These are phyloP conservation scores for Trissolcus japonicus DNA, from an alignment of 2,888 invertebrate genomes.

Conservation along the genomic window DNA sequence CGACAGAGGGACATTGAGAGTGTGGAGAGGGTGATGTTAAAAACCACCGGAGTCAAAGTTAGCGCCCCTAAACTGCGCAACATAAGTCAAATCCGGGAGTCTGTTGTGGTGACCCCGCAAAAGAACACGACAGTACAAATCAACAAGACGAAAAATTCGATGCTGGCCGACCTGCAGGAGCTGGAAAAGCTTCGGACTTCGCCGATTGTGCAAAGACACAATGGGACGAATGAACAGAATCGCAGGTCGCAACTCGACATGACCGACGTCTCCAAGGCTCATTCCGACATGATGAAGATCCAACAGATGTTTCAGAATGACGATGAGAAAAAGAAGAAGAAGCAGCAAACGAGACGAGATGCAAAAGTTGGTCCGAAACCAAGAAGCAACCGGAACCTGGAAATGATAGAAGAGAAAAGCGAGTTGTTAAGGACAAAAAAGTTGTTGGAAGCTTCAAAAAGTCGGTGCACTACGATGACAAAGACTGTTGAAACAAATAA, in stretches of 20 bases:
- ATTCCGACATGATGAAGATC: conserved; percentile 68
- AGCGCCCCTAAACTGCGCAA: conserved; percentile 67
- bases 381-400: conserved; percentile 20
- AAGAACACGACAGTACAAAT: conserved; percentile 26
- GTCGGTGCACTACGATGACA: conserved; percentile 7
- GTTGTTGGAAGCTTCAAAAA: conserved; percentile 63
- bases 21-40: conserved; percentile 65
- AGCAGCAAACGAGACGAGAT: conserved; percentile 23
- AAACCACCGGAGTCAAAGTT: conserved; percentile 65
- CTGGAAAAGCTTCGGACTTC: conserved; percentile 68
- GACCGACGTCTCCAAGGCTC: conserved; percentile 63
- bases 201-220: conserved; percentile 58
- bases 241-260: background rate
- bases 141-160: conserved; percentile 61
- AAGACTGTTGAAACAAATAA: conserved; percentile 51
- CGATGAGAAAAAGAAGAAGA: conserved; percentile 53
- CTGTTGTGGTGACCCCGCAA: conserved; percentile 12
- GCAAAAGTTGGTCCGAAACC: conserved; percentile 9
- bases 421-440: conserved; percentile 65
- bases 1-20: conserved; percentile 66
- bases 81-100: conserved; percentile 65
- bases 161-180: conserved; percentile 69
- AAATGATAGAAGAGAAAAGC: conserved; percentile 59
- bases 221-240: conserved; percentile 8
- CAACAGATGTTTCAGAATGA: conserved; percentile 68